Base-by-base conservation (phyloP, 2,113 vertebrate species). In the Lepus europaeus region DNA sequence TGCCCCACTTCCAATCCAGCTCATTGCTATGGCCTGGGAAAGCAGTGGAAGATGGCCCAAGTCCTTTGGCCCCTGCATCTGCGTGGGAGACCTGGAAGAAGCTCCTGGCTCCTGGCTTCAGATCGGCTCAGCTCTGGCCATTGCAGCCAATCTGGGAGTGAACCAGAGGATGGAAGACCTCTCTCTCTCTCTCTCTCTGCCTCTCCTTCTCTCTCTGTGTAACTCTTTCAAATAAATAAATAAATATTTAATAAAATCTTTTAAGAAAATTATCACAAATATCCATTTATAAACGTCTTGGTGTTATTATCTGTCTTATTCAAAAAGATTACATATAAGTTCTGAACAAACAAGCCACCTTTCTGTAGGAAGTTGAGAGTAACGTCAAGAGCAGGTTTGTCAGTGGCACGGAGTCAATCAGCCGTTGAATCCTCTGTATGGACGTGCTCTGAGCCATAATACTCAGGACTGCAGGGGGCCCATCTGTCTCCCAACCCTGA, bases 381-480 rank as follows among this genome's bases (percentile, higher is more conserved):
- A 99, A 98, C 0, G 99, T 99, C 97, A 99, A 98, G 45, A 99
- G 98, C 73, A 99, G 98, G 97, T 99, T 99, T 6, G 99, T 99
- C 96, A 99, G 98, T 0, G 99, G 99, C 66, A 99, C 99, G 6
- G 99, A 99, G 97, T 99, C 99, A 0, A 99, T 99, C 90, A 99
- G 98, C 66, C 99, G 97, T 91, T 99, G 99, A 89, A 99, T 99
- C 83, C 99, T 99, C 98, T 99, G 99, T 96, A 99, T 99, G 63
- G 99, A 99, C 0, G 99, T 99, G 97, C 99, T 99, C 97, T 99
- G 99, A 81, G 99, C 99, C 99, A 99, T 99, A 96, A 99, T 98
- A 97, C 98, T 99, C 91, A 99, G 98, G 97, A 99, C 99, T 5
- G 99, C 99, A n/a, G 99, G 99, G 0, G 99, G 99, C 0, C 99